phyloP scores from a whole-genome alignment of 2,797 vertebrate species.

The Benthosema pterotum region DNA sequence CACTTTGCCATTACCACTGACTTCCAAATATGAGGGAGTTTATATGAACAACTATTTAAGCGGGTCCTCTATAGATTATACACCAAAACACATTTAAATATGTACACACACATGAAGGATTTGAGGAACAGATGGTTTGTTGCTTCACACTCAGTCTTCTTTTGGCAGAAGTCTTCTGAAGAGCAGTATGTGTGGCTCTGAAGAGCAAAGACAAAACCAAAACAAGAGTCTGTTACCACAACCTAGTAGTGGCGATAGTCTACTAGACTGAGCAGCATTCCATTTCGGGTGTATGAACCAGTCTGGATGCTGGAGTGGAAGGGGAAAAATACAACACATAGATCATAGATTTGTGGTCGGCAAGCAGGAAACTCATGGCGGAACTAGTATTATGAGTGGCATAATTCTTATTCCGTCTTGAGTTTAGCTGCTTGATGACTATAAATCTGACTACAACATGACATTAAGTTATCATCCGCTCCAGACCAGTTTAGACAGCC shows the following conservation, averaged over 20 bases:
- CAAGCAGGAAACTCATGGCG: too few relatives aligned
- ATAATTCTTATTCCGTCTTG: too few relatives aligned
- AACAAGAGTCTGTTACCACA: background rate
- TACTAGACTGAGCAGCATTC: too few relatives aligned
- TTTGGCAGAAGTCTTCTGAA: slow-evolving; percentile 82
- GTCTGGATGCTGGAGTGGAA: too few relatives aligned
- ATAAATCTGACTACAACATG: too few relatives aligned
- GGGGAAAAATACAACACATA: too few relatives aligned
- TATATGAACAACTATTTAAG: slow-evolving; percentile 39
- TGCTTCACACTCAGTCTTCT: slow-evolving; percentile 61
- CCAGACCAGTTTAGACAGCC: too few relatives aligned
- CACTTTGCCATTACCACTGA: slow-evolving; percentile 36
- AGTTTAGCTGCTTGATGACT: too few relatives aligned
- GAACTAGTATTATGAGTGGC: too few relatives aligned
- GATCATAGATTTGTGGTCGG: too few relatives aligned
- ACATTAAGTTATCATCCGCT: too few relatives aligned
- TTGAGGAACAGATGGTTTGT: slow-evolving; percentile 35
- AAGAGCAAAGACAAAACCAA: slow-evolving; percentile 33
- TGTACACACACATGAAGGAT: slow-evolving; percentile 31
- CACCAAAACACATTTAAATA: slow-evolving; percentile 61
- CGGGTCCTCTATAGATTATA: slow-evolving; percentile 55
- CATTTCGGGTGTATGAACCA: too few relatives aligned
- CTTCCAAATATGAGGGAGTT: slow-evolving; percentile 59
- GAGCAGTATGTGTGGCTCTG: slow-evolving; percentile 84
- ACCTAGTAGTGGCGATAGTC: background rate